Conservation (phyloP, 2,888 invertebrate species). For the Pharmacophagus antenor region DNA sequence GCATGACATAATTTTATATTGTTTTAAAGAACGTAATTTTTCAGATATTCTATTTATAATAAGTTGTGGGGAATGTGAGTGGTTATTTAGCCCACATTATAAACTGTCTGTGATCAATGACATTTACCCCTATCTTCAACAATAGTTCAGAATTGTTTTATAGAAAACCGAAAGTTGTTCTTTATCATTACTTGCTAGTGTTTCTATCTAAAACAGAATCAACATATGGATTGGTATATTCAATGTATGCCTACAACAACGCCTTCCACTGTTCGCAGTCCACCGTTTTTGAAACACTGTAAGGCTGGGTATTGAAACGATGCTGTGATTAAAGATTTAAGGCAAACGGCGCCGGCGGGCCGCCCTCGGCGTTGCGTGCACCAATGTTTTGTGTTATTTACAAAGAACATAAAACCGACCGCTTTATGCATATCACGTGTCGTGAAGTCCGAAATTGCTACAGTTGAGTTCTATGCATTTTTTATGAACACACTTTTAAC, state of each 20-base stretch:
- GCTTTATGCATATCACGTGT: conserved; percentile 15
- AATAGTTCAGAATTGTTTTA: too few relatives aligned
- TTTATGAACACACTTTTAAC: neutral
- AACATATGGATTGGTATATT: neutral
- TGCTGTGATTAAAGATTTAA: conserved; percentile 58
- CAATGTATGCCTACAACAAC: neutral
- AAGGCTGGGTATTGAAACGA: conserved; percentile 20
- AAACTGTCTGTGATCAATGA: too few relatives aligned
- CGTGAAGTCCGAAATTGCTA: neutral
- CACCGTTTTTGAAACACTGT: neutral
- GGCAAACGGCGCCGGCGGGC: conserved; percentile 43
- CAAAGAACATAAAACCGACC: conserved; percentile 33
- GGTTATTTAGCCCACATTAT: too few relatives aligned
- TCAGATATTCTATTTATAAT: too few relatives aligned
- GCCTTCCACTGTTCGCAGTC: neutral
- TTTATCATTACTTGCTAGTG: neutral
- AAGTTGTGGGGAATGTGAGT: too few relatives aligned
- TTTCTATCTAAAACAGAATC: neutral
- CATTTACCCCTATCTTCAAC: too few relatives aligned
- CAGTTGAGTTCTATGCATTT: neutral
- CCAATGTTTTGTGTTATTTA: conserved; percentile 37
- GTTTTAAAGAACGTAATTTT: too few relatives aligned
- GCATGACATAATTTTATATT: too few relatives aligned
- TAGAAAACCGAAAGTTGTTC: neutral
- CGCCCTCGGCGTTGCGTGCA: conserved; percentile 32